These are phyloP conservation scores for Hypolimnas misippus DNA, from an alignment of 2,888 invertebrate genomes.

Conservation along the genomic window DNA sequence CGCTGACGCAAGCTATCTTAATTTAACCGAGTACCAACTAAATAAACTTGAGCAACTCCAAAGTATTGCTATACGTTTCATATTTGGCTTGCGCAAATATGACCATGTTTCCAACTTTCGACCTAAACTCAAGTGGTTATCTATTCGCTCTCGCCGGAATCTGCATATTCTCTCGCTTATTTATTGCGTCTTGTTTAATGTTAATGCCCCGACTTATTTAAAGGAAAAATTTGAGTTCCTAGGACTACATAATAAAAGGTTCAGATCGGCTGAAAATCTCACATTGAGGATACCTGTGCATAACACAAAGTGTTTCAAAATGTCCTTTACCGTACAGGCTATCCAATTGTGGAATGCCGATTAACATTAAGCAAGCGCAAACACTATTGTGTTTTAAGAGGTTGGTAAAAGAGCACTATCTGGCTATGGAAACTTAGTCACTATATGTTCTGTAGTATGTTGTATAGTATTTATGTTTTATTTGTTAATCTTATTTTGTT, in stretches of 20 bases:
- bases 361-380: no score
- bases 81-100: constrained; percentile 3
- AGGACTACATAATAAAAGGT: not conserved
- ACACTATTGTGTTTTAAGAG: no score
- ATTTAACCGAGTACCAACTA: constrained; percentile 6
- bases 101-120: constrained; percentile 3
- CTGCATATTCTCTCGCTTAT: not conserved
- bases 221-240: not conserved
- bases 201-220: not conserved
- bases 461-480: no score
- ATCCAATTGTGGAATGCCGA: no score
- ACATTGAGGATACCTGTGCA: not conserved
- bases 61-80: not conserved
- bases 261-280: not conserved
- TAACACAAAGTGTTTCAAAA: not conserved
- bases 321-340: no score
- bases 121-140: not conserved
- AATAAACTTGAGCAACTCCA: constrained; percentile 5
- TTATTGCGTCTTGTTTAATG: not conserved
- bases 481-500: no score
- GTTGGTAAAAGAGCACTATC: no score
- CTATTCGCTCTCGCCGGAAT: not conserved
- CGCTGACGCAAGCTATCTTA: not conserved
- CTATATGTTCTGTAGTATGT: no score
- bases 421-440: no score